Evolutionary conservation across 2,113 vertebrate species (phyloP), one percentile per base, ranked within the genome.

Genomic region (Chaenocephalus aceratus): DNA sequence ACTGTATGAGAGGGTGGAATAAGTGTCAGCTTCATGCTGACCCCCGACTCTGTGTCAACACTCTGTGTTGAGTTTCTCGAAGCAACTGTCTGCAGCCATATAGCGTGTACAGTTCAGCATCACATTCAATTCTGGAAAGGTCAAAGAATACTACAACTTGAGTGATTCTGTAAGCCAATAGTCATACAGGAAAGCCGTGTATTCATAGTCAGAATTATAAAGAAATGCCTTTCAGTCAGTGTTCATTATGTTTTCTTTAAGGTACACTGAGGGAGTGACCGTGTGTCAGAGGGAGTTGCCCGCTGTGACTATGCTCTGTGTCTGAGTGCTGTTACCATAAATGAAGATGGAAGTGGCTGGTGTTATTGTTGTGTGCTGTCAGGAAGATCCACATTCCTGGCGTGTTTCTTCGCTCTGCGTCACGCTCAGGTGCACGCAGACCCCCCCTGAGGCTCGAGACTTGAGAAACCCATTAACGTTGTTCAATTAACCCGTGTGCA

Each of bases 381-480:
- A 73, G 84, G 89, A 83, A 75, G 71, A 72, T 77, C 89, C 87
- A 81, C 90, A 93, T 94, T 94, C 91, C 85, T 91, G 36, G 10
- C 0, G 52, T 77, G 87, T 61, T 73, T 89, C 72, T n/a, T 5
- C 30, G 52, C 34, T 79, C 15, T 34, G 64, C 69, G 36, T 59
- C 54, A 21, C 15, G 58, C 80, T 70, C 61, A 65, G 30, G 70
- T 34, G 45, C 44, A 48, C 59, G 4, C 41, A 45, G 51, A 53
- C 68, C 62, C 52, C 63, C 6, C 16, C 34, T 21, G 72, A 79
- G 87, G 70, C 56, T 21, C 1, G n/a, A 71, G n/a, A 71, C 80
- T 61, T 59, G 44, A 84, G 51, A 80, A 79, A 71, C 67, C 71
- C 62, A 73, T 82, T 78, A 72, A n/a, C 16, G 12, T 30, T n/a